Evolutionary conservation across 53 echinoderm and acorn worm genomes (phyloP).

Genomic region (Temnopleurus reevesii): DNA sequence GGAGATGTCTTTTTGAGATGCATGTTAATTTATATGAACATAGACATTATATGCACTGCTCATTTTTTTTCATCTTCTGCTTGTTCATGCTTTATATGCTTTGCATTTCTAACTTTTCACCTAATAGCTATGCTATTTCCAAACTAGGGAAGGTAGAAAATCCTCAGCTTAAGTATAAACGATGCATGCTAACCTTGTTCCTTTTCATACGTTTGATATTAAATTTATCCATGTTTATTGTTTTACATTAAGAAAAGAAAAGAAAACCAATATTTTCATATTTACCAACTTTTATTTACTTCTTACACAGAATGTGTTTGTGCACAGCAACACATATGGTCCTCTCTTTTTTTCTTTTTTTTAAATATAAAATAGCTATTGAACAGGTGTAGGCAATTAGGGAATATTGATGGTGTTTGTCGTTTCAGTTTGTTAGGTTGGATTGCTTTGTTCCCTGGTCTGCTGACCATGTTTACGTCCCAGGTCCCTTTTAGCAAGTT

Average conservation of each 20-base stretch:
- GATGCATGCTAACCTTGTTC: not conserved
- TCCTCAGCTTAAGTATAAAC: not conserved
- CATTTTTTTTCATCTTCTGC: not conserved
- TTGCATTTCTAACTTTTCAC: slow-evolving; percentile 42
- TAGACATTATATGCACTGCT: slow-evolving; percentile 13
- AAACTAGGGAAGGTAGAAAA: not conserved
- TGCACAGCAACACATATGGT: slow-evolving; percentile 2
- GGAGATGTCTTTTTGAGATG: not conserved
- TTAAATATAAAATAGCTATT: no score
- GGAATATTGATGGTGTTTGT: no score
- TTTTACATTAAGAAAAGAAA: no score
- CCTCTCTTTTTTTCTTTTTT: not conserved
- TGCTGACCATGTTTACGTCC: no score
- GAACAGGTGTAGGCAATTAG: no score
- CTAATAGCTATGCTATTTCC: slow-evolving; percentile 2
- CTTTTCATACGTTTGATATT: not conserved
- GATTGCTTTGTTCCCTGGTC: no score
- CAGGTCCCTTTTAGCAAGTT: no score
- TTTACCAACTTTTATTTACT: no score
- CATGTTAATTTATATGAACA: slow-evolving; percentile 20
- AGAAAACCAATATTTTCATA: no score
- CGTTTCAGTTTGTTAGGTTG: no score
- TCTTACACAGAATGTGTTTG: no score
- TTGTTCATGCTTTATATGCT: slow-evolving; percentile 30
- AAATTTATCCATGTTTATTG: not conserved